Base-by-base conservation (phyloP, 2,113 vertebrate genomes). In the Natator depressus region DNA sequence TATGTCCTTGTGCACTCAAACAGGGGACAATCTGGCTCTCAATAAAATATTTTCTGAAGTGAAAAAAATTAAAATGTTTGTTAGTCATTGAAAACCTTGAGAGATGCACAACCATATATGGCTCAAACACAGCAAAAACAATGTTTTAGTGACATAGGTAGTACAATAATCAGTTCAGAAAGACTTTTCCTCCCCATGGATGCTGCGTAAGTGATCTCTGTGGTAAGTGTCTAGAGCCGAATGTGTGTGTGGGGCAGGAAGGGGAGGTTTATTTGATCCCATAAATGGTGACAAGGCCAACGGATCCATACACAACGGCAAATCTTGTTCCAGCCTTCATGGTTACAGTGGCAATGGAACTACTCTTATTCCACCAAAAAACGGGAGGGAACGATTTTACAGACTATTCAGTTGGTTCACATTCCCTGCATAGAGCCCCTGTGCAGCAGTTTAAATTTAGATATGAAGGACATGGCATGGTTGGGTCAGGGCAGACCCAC, bases 61-160 rank as follows among this genome's bases (percentile, higher is more conserved):
- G 76, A 53, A 59, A 89, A 83, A 38, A 9, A 69, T 82, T 82
- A 82, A 92, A 78, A 24, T 87, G 84, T 22, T 86, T 84, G 76
- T 47, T 91, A 82, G 38, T 35, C 31, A 90, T 16, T 16, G 93
- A 94, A 85, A 94, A 91, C 80, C 92, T 87, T 35, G 84, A 17
- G 59, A 3, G 80, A 5, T 80, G 57, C 4, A 47, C 47, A 83
- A 7, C 8, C 86, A 80, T 62, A 80, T 62, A 88, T n/a, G 89
- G 47, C 84, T 62, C 6, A 86, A 91, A 86, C 31, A 90, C 27
- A 80, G 50, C 65, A 87, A 76, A 90, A 88, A 2, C 3, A 92
- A 91, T 59, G 86, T 46, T 11, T 49, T 84, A 93, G 94, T n/a
- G 84, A 82, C 9, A 85, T 24, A 82, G 2, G 83, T 27, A 84